These are phyloP conservation scores for Anas platyrhynchos DNA, from an alignment of 2,113 vertebrate genomes.

Conservation along the genomic window DNA sequence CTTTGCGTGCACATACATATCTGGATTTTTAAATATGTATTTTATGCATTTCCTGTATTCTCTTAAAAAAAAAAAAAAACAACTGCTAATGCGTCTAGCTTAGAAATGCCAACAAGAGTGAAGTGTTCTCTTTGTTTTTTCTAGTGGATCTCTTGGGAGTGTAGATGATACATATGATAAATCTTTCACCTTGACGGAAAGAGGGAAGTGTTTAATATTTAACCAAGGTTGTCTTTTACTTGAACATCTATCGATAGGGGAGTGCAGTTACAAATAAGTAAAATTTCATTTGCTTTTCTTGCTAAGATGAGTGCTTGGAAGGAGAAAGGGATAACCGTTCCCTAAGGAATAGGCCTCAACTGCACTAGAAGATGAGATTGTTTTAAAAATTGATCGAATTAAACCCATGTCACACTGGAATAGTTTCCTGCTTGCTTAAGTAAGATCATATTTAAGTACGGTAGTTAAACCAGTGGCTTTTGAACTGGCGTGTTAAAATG, in stretches of 20 bases:
- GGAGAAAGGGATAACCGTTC: slow-evolving; percentile 2
- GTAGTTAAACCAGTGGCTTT: background rate
- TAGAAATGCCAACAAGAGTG: background rate
- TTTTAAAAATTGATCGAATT: background rate
- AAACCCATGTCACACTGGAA: background rate
- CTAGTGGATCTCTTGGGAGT: background rate
- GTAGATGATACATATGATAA: background rate
- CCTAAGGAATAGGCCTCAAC: background rate
- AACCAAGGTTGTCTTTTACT: slow-evolving; percentile 52
- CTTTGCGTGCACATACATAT: background rate
- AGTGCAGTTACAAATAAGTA: slow-evolving; percentile 22
- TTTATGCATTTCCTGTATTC: background rate
- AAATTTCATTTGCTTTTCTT: slow-evolving; percentile 22
- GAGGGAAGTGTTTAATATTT: slow-evolving; percentile 55
- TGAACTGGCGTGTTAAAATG: background rate
- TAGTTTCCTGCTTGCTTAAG: background rate
- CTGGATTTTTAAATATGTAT: background rate
- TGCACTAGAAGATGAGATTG: background rate
- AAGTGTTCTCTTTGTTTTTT: background rate
- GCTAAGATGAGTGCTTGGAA: background rate
- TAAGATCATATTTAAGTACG: background rate
- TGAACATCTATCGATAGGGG: background rate
- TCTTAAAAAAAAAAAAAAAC: background rate
- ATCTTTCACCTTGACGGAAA: slow-evolving; percentile 47
- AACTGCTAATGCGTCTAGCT: background rate